These are phyloP conservation scores for Sebastiscus albofasciatus DNA, from an alignment of 2,797 vertebrate species.

Conservation along the genomic window DNA sequence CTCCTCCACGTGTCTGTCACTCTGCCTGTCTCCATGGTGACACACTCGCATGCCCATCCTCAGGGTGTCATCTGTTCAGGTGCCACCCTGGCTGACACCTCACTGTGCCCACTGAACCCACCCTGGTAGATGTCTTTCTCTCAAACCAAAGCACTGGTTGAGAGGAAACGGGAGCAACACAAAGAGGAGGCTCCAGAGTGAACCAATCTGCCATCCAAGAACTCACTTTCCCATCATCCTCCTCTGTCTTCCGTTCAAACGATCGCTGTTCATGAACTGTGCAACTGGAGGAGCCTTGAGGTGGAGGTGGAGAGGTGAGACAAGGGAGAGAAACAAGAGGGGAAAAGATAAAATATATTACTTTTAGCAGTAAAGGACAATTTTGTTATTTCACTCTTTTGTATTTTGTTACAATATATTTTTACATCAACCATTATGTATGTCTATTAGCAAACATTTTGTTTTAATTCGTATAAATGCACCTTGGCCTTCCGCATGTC, in stretches of 20 bases:
- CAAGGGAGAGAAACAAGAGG: background rate
- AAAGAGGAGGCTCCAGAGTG: slow-evolving; percentile 1
- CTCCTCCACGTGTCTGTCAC: slow-evolving; percentile 54
- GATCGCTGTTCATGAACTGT: slow-evolving; percentile 70
- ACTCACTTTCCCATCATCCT: slow-evolving; percentile 82
- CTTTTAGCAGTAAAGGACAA: background rate
- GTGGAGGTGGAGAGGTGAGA: background rate
- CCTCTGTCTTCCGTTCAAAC: slow-evolving; percentile 78
- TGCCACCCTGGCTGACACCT: background rate
- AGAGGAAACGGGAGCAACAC: slow-evolving; percentile 23
- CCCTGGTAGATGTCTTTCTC: slow-evolving; percentile 4
- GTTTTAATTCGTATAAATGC: background rate
- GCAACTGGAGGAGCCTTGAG: slow-evolving; percentile 62
- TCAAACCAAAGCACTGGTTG: slow-evolving; percentile 31
- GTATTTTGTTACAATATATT: background rate
- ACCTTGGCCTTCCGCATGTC: background rate
- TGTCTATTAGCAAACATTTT: background rate
- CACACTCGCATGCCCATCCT: slow-evolving; percentile 48
- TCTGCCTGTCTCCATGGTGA: slow-evolving; percentile 65
- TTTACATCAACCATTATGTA: background rate
- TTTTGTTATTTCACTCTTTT: background rate
- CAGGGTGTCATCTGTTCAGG: slow-evolving; percentile 41
- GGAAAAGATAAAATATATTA: background rate
- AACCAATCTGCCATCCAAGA: slow-evolving; percentile 20
- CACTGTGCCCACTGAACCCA: background rate